Conservation (phyloP, 30 jellyfish, hydroid and myxozoan genomes). For the Mastigias papua region DNA sequence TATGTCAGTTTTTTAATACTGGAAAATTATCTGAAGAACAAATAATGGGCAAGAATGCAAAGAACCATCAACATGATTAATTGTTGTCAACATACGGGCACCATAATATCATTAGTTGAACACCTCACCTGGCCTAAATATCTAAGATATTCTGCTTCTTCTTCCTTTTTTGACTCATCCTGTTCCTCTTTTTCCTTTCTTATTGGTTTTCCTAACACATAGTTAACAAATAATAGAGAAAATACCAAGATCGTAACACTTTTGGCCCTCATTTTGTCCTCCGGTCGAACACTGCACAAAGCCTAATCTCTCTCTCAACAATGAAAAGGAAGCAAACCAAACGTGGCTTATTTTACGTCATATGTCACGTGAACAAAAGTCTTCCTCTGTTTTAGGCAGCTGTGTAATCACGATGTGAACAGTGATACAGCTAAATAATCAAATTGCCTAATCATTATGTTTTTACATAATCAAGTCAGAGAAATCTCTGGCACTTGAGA, state of each 20-base stretch:
- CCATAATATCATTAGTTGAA: background rate
- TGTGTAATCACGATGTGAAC: too few species aligned
- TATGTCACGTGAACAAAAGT: slow-evolving; percentile 62
- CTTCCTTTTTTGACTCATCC: slow-evolving; percentile 63
- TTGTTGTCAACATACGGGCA: background rate
- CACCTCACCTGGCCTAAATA: slow-evolving; percentile 84
- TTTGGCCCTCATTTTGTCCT: slow-evolving; percentile 25
- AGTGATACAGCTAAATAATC: too few species aligned
- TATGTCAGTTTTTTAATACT: too few species aligned
- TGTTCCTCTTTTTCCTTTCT: slow-evolving; percentile 50
- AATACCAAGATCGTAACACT: background rate
- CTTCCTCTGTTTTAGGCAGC: slow-evolving; percentile 26
- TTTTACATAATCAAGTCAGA: too few species aligned
- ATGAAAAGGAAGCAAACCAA: slow-evolving; percentile 23
- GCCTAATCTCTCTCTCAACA: slow-evolving; percentile 4
- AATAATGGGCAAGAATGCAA: background rate
- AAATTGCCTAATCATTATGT: too few species aligned
- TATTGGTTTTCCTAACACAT: slow-evolving; percentile 59
- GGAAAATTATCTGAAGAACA: too few species aligned
- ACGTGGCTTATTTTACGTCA: slow-evolving; percentile 77
- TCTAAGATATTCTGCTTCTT: slow-evolving; percentile 85
- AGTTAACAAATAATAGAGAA: background rate
- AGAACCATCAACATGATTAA: background rate
- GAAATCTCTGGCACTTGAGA: too few species aligned
- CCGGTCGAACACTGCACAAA: background rate